Percentiles rank a stretch among this genome's conserved stretches.
phyloP scores from a whole-genome alignment of 2,113 vertebrate genomes.

The Crocuta crocuta region DNA sequence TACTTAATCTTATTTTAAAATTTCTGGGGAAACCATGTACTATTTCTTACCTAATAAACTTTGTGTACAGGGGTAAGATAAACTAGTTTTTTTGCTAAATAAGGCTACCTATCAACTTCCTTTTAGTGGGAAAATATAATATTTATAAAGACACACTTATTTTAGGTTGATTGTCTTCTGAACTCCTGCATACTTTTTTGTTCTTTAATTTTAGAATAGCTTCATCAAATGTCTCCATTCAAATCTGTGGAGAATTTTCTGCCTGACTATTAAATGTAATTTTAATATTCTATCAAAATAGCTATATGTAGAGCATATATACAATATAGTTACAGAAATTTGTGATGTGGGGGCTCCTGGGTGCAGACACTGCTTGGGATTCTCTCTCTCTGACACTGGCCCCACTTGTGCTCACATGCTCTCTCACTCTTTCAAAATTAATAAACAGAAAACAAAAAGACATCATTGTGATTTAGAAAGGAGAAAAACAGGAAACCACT shows the following conservation, averaged over 20 bases:
- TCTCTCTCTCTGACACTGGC: too few species aligned
- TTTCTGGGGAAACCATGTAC: background rate
- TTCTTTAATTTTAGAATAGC: background rate
- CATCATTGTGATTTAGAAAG: background rate
- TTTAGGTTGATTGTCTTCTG: background rate
- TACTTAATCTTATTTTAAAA: slow-evolving; percentile 1
- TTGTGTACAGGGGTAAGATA: background rate
- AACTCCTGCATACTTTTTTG: background rate
- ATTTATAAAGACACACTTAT: background rate
- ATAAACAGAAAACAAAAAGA: too few species aligned
- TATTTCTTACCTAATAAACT: background rate
- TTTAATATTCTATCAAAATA: background rate
- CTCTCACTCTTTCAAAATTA: too few species aligned
- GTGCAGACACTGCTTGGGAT: too few species aligned
- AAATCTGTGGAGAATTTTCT: background rate
- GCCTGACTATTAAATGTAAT: background rate
- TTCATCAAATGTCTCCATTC: background rate
- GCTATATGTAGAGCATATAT: background rate
- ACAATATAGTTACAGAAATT: background rate
- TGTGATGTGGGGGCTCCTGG: too few species aligned
- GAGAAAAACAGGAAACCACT: background rate
- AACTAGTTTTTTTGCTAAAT: background rate
- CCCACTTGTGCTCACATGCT: too few species aligned
- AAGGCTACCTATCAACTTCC: background rate
- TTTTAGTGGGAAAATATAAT: background rate